Evolutionary conservation across 2,888 invertebrate genomes (phyloP), one percentile per base, ranked within the genome.

Genomic region (Timema cristinae): DNA sequence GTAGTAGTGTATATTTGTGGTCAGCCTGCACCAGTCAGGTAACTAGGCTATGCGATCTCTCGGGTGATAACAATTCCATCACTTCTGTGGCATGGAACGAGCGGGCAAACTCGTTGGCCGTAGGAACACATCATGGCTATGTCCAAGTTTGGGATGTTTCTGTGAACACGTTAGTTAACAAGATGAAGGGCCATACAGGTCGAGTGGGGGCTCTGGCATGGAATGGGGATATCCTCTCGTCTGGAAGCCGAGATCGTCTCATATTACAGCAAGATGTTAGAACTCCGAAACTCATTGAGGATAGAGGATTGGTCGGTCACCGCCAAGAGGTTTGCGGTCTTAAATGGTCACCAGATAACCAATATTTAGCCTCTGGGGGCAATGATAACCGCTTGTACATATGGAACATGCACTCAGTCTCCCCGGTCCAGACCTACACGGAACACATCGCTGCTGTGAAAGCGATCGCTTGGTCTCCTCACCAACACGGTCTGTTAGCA

Each of bases 31-130:
- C 98, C 74, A 97, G 97, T 82, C 97, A 98, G 88, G 96, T 97
- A 76, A 96, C 97, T 48, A 88, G 97, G 79, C 84, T 99, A 56
- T 99, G 98, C 84, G 98, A 99, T 84, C 86, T 99, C 73, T 92
- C 94, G 7, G 88, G 90, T 56, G 97, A 97, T 81, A 92, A 92
- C 51, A 98, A 98, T 82, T 92, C 94, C 7, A 98, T 99, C 54
- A 98, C 98, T 7, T 98, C 98, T 2, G 98, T 99, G 32, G 95
- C 98, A 68, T 99, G 99, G 98, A 95, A 96, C 80, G 98, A 98
- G 81, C 88, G 97, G 77, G 85, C 85, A 78, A 94, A 97, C 81
- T 86, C 94, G 63, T 95, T 99, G 6, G 97, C 99, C 0, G 98
- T 99, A 50, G 99, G 99, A 50, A 98, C 99, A 11, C 95, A 97